Base-by-base conservation (phyloP, 2,888 invertebrate genomes). In the Beris morrisii region DNA sequence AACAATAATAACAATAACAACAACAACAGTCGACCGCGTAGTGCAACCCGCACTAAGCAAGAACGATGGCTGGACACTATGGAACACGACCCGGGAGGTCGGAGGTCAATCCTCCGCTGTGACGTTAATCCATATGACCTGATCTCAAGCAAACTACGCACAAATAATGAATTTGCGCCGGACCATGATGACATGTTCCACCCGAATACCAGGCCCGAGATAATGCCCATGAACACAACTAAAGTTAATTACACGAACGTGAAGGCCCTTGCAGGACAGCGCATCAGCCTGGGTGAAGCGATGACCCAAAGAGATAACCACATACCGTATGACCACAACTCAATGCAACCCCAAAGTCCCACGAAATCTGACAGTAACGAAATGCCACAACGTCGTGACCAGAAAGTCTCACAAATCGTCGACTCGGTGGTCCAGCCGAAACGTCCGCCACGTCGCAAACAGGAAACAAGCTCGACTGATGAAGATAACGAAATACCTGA, bases 111-210 rank as follows among this genome's bases (percentile, higher is more conserved):
- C 71, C 81, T 93, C 50, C 89, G 91, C 73, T 93, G 92, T 81
- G 87, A 90, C 77, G 90, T 93, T 48, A 93, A 92, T 79, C 92
- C 93, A 4, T 93, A 93, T 76, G 90, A 91, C 71, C 83, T 93
- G 75, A 87, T 92, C 73, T 87, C 90, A 77, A 82, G 82, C 65
- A 50, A 59, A 53, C 75, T 53, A 75, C 78, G n/a, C 76, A 73
- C 75, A 77, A 82, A 70, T 81, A 84, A 76, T 82, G 84, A 73
- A 74, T 84, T 77, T 70, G 73, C 74, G 69, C 73, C 76, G 70
- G 82, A 81, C 48, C 81, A 82, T 77, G 81, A 82, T 71, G 83
- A 84, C 72, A 66, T 57, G 64, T 50, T 67, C 61, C 15, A 43
- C 11, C 46, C 50, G 11, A 77, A 4, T 72, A 78, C 43, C 77